These are phyloP conservation scores for Serripes groenlandicus DNA, from an alignment of 2,888 invertebrate genomes.

Conservation along the genomic window DNA sequence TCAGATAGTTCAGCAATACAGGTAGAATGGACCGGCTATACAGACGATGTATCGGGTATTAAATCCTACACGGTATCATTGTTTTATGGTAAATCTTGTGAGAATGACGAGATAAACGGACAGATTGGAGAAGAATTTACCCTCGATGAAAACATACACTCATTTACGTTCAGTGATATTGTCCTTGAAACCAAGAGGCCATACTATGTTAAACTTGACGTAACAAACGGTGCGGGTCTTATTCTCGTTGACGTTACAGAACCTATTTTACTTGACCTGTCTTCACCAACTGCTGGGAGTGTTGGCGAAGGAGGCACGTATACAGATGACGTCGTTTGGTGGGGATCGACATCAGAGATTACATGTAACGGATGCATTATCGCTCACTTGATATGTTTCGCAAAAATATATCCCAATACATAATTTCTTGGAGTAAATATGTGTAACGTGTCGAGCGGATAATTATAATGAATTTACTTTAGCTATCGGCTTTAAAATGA, in stretches of 20 bases:
- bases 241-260: conserved; percentile 17
- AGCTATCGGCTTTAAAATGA: no score
- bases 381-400: no score
- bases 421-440: no score
- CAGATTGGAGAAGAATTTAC: neutral
- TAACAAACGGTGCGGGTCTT: conserved; percentile 62
- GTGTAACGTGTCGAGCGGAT: no score
- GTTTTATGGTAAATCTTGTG: conserved; percentile 47
- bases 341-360: conserved; percentile 48
- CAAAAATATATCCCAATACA: no score
- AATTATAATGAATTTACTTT: no score
- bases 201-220: conserved; percentile 51
- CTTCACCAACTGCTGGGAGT: conserved; percentile 52
- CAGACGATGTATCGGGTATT: conserved; percentile 47
- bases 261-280: conserved; percentile 60
- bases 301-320: conserved; percentile 63
- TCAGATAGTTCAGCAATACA: conserved; percentile 25
- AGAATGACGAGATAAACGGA: neutral
- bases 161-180: conserved; percentile 3
- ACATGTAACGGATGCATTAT: no score
- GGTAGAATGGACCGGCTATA: conserved; percentile 55
- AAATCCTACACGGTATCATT: conserved; percentile 44
- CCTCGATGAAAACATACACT: neutral
- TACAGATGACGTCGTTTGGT: conserved; percentile 58
- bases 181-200: neutral